phyloP scores from a whole-genome alignment of 2,888 invertebrate genomes.

The Julus scandinavius region DNA sequence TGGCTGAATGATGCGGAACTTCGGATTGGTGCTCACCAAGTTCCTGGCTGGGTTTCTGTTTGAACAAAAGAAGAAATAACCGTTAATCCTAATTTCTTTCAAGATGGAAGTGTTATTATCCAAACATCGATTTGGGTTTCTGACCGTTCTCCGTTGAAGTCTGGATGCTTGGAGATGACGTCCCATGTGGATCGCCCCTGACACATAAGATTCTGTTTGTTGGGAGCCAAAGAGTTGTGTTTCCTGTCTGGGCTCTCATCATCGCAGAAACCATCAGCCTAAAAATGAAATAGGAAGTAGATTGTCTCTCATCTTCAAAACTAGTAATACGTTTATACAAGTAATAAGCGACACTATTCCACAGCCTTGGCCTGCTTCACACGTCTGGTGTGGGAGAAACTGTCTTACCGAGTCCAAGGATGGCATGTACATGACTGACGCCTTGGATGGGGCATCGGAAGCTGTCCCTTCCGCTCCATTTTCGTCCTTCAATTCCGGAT shows the following conservation, averaged over 20 bases:
- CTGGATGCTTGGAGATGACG: conserved; percentile 61
- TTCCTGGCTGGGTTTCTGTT: conserved; percentile 54
- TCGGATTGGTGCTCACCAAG: conserved; percentile 57
- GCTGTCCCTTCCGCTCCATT: neutral
- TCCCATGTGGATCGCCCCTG: conserved; percentile 64
- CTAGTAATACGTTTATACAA: too few species aligned
- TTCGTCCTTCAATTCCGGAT: conserved; percentile 55
- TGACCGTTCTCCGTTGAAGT: conserved; percentile 57
- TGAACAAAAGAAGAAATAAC: neutral
- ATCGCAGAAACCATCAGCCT: conserved; percentile 64
- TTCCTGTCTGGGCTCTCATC: conserved; percentile 60
- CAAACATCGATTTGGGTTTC: neutral
- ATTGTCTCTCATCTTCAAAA: too few species aligned
- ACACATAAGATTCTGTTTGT: conserved; percentile 65
- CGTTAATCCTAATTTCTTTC: neutral
- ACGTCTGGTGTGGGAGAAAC: neutral
- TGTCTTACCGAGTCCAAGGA: conserved; percentile 59
- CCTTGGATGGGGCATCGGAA: conserved; percentile 56
- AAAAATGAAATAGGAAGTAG: neutral
- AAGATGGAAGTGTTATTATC: neutral
- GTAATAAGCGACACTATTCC: neutral
- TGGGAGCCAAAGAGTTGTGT: conserved; percentile 64
- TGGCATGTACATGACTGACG: conserved; percentile 61
- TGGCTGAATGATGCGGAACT: conserved; percentile 59
- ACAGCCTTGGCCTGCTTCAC: neutral